Percentiles rank a stretch among this genome's conserved stretches.
Conservation (phyloP, 2,113 vertebrate species). For the Sminthopsis crassicaudata region DNA sequence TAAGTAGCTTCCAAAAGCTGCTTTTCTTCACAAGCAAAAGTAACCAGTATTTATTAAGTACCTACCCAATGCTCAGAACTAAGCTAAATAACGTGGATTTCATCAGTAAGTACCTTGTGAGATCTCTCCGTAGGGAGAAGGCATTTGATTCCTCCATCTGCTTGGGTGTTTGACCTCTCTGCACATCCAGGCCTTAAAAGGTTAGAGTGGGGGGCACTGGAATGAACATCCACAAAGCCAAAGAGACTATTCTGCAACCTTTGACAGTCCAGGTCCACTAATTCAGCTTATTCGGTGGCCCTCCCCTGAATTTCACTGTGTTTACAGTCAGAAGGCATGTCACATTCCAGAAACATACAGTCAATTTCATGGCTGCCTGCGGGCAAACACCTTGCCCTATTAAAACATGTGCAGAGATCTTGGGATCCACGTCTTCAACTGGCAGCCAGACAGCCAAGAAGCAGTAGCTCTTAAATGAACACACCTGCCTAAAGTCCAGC, state of each 20-base stretch:
- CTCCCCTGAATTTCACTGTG: background rate
- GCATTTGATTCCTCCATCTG: background rate
- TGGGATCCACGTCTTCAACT: background rate
- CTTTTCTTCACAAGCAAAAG: background rate
- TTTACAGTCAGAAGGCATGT: background rate
- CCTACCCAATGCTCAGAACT: background rate
- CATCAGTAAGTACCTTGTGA: background rate
- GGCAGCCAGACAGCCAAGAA: no score
- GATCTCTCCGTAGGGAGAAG: background rate
- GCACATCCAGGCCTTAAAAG: background rate
- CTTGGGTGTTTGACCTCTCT: background rate
- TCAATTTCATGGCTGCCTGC: background rate
- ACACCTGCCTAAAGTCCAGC: background rate
- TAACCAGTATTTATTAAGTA: background rate
- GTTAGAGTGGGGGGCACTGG: background rate
- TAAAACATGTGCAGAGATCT: background rate
- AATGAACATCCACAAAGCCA: background rate
- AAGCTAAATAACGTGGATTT: background rate
- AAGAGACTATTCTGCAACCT: background rate
- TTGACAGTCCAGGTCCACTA: background rate
- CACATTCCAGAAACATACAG: background rate
- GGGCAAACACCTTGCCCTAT: background rate
- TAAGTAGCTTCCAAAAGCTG: background rate
- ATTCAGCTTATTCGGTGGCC: background rate
- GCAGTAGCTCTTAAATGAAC: background rate